A percentile compares a stretch with the other conserved stretches of the same genome.
Conservation (phyloP, 2,113 vertebrate species). For the Rhabdomys dilectus region DNA sequence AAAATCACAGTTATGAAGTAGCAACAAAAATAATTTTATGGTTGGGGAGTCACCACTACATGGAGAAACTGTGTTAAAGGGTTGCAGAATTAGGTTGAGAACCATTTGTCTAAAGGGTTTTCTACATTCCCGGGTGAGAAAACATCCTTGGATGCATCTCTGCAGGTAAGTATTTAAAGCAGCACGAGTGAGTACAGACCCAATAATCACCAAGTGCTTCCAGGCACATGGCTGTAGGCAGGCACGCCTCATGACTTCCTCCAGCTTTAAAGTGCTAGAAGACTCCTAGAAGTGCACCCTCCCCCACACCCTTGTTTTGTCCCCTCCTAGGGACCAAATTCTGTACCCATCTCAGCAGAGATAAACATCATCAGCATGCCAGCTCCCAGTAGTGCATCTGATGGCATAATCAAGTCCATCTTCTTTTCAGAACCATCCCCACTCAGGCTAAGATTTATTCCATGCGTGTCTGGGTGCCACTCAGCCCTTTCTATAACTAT, state of each 20-base stretch:
- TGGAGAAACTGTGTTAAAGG: neutral
- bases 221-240: rapidly evolving
- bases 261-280: neutral
- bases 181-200: neutral
- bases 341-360: neutral
- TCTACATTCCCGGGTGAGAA: neutral
- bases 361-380: neutral
- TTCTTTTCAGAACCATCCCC: neutral
- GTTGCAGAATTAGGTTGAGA: neutral
- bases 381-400: neutral
- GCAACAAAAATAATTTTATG: neutral
- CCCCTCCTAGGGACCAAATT: neutral
- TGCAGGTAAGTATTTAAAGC: rapidly evolving
- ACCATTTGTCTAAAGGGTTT: neutral
- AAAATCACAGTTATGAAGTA: neutral
- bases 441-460: neutral
- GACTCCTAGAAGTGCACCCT: neutral
- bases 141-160: neutral
- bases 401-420: conserved; percentile 15
- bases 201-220: neutral
- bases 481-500: neutral
- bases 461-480: neutral
- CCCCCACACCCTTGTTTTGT: neutral
- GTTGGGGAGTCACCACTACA: neutral
- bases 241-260: neutral